Conservation (phyloP, 2,797 vertebrate species). For the Micromesistius poutassou region DNA sequence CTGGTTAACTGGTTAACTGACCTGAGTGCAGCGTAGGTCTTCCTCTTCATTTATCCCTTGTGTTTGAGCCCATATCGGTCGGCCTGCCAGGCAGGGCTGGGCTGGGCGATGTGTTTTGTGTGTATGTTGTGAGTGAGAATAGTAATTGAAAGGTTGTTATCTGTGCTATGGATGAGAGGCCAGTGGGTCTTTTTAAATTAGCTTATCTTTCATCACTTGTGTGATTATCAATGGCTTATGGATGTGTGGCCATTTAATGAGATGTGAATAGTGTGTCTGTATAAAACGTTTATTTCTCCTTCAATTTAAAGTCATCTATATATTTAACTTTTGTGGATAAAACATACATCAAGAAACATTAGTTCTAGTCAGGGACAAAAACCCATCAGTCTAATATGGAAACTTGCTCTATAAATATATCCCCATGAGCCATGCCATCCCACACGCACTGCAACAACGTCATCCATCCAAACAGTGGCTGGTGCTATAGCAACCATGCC, state of each 20-base stretch:
- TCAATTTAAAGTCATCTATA: background rate
- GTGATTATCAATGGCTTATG: background rate
- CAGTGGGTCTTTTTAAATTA: background rate
- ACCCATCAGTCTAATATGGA: background rate
- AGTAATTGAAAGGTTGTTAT: background rate
- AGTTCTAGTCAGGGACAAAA: background rate
- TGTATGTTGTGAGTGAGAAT: background rate
- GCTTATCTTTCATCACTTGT: background rate
- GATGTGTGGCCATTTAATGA: background rate
- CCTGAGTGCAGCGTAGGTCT: slow-evolving; percentile 67
- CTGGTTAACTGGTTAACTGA: no score
- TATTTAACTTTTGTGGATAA: background rate
- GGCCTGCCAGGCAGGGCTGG: slow-evolving; percentile 27
- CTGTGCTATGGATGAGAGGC: background rate
- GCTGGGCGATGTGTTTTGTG: background rate
- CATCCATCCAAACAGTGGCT: slow-evolving; percentile 56
- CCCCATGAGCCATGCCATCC: background rate
- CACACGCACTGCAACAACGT: slow-evolving; percentile 28
- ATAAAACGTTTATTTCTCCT: background rate
- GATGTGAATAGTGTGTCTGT: background rate
- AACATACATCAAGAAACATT: background rate
- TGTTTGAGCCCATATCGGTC: slow-evolving; percentile 57
- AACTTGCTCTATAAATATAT: slow-evolving; percentile 4
- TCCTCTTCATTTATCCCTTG: slow-evolving; percentile 67
- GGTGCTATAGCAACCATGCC: slow-evolving; percentile 67